Base-by-base conservation (phyloP, 2,113 vertebrate genomes). In the Himantopus leucocephalus region DNA sequence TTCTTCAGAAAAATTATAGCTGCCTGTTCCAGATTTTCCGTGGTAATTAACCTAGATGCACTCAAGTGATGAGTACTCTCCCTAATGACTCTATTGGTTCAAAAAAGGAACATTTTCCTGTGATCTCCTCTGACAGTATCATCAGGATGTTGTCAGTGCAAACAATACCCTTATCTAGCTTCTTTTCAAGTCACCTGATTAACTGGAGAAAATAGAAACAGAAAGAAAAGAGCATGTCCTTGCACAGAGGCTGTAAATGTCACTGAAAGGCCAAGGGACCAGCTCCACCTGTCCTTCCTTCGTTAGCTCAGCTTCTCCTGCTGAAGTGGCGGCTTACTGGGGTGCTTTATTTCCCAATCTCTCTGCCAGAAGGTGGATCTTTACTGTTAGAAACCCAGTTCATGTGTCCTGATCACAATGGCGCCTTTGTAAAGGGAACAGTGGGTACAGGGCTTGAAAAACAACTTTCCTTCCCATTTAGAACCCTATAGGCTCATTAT, bases 121-220 rank as follows among this genome's bases (percentile, higher is more conserved):
- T 98, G 98, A 98, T 98, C 98, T 98, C 98, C 98, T 97, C 98
- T 92, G 96, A 98, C 98, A 98, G 97, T 98, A 98, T 98, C 99
- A 98, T 98, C 98, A 96, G 98, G 98, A 98, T 98, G 98, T 98
- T 98, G 98, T 99, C 99, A 98, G 87, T 95, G 95, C 98, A 98
- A 98, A 99, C 98, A 99, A 99, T 99, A 96, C 98, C 94, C 98
- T 99, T 99, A 99, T 99, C 99, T 98, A 97, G 88, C 97, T 97
- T 97, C 98, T 98, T 98, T 99, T 99, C 99, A 98, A 98, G 98
- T 98, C 98, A 98, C 98, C 98, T 98, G 99, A 99, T 99, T 98
- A 99, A 98, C 98, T 97, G 94, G 87, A 97, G 98, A 98, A 98
- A 98, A 98, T 94, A 98, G 98, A 98, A 98, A 98, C 97, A 98